phyloP scores from a whole-genome alignment of 2,113 vertebrate genomes.

The Tricholaema leucomelas region DNA sequence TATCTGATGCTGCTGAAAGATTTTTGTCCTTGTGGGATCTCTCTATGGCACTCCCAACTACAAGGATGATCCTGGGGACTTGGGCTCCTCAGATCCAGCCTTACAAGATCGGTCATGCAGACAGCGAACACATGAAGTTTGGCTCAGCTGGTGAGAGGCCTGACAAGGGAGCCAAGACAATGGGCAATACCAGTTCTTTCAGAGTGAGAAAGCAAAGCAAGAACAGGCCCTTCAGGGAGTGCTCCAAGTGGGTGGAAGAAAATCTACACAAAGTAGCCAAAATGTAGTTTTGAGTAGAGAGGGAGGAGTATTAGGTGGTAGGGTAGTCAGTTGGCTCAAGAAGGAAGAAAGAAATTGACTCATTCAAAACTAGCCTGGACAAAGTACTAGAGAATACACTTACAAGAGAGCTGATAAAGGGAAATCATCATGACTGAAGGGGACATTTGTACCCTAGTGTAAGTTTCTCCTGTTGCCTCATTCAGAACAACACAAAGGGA shows the following conservation, averaged over 20 bases:
- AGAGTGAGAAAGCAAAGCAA: background rate
- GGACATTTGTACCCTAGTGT: background rate
- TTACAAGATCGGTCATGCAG: background rate
- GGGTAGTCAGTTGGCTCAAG: background rate
- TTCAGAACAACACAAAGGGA: background rate
- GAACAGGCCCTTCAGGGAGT: slow-evolving; percentile 5
- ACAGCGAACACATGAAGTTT: background rate
- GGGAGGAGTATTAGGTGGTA: background rate
- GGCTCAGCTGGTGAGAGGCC: background rate
- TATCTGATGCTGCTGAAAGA: background rate
- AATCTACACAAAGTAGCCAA: slow-evolving; percentile 11
- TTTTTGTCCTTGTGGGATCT: slow-evolving; percentile 12
- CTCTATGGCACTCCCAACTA: background rate
- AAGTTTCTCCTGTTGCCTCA: background rate
- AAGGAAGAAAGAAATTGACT: slow-evolving; percentile 38
- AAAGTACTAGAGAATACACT: background rate
- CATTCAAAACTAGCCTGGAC: slow-evolving; percentile 35
- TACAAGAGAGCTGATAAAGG: background rate
- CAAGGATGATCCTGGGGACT: background rate
- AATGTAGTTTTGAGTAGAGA: slow-evolving; percentile 9
- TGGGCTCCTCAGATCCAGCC: background rate
- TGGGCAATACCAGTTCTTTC: background rate
- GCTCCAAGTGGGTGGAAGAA: background rate
- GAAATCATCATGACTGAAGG: background rate
- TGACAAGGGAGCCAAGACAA: slow-evolving; percentile 5